phyloP scores from a whole-genome alignment of 2,113 vertebrate species.

The Hippocampus zosterae region DNA sequence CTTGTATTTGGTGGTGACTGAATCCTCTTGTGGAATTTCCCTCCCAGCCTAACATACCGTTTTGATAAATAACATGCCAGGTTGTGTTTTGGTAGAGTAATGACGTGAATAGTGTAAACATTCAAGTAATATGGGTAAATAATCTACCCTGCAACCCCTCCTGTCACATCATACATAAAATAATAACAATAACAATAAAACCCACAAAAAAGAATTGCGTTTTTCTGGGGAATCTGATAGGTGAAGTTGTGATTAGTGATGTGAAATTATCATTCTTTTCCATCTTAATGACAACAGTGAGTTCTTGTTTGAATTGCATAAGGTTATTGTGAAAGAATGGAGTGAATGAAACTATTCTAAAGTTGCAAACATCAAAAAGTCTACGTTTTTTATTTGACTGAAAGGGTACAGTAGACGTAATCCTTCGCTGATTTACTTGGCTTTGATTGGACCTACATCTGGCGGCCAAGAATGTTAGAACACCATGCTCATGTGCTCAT shows the following conservation, averaged over 20 bases:
- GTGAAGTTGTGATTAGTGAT: no score
- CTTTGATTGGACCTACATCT: slow-evolving; percentile 16
- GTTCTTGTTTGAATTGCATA: no score
- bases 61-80: background rate
- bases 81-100: background rate
- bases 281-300: no score
- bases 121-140: background rate
- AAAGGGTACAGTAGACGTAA: background rate
- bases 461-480: slow-evolving; percentile 14
- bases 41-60: background rate
- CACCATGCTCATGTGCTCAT: no score
- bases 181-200: no score
- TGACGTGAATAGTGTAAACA: background rate
- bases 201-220: no score
- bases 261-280: no score
- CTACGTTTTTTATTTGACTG: background rate
- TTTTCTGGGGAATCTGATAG: no score
- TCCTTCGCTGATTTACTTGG: background rate
- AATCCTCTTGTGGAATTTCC: background rate
- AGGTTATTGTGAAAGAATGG: background rate
- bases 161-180: no score
- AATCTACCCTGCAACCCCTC: background rate
- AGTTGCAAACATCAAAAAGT: no score
- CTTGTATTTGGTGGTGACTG: background rate
- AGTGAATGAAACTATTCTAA: background rate